Conservation (phyloP, 2,797 vertebrate genomes). For the Silurus aristotelis region DNA sequence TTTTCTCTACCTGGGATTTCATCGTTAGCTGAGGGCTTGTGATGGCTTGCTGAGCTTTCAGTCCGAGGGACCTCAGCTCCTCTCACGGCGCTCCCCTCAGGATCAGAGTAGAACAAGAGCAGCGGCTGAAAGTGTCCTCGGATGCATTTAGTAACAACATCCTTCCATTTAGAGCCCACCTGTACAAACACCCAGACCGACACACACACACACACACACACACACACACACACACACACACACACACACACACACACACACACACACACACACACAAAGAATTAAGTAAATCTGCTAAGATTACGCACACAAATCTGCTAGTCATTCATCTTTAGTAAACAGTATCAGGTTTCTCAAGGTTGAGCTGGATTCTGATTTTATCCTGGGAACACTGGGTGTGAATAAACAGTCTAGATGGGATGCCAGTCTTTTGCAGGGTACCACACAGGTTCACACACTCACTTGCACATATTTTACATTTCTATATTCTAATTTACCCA, state of each 20-base stretch:
- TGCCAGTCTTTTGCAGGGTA: background rate
- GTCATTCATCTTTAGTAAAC: background rate
- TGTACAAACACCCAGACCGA: slow-evolving; percentile 55
- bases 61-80: slow-evolving; percentile 81
- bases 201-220: slow-evolving; percentile 24
- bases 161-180: slow-evolving; percentile 94
- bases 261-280: background rate
- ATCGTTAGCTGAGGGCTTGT: slow-evolving; percentile 73
- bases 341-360: background rate
- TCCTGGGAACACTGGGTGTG: background rate
- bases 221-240: slow-evolving; percentile 25
- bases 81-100: slow-evolving; percentile 86
- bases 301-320: background rate
- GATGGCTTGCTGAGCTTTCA: slow-evolving; percentile 75
- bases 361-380: background rate
- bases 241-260: background rate
- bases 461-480: background rate
- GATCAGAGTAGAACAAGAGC: slow-evolving; percentile 93
- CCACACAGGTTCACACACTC: slow-evolving; percentile 33
- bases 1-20: slow-evolving; percentile 76
- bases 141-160: slow-evolving; percentile 91
- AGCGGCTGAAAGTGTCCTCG: slow-evolving; percentile 96
- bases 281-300: too few relatives aligned
- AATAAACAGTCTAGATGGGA: background rate
- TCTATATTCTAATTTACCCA: background rate